Evolutionary conservation across 2,888 invertebrate genomes (phyloP).

Genomic region (Loripinus fragilis): DNA sequence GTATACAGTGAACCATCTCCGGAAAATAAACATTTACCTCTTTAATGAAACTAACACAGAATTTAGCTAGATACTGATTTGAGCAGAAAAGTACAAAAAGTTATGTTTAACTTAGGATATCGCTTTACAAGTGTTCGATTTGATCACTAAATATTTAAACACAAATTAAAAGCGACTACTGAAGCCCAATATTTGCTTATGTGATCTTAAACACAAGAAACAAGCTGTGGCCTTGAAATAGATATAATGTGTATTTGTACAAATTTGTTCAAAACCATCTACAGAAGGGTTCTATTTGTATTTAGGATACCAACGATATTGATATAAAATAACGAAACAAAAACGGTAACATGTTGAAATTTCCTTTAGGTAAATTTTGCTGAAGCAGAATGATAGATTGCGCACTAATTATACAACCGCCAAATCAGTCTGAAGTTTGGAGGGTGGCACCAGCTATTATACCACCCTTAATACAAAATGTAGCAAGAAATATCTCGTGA

Average conservation of each 20-base stretch:
- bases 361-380: neutral
- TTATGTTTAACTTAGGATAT: conserved; percentile 11
- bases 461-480: no score
- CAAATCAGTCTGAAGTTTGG: no score
- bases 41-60: neutral
- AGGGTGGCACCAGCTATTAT: no score
- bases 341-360: conserved; percentile 1
- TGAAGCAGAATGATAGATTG: neutral
- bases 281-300: conserved; percentile 1
- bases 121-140: conserved; percentile 11
- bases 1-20: neutral
- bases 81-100: conserved; percentile 4
- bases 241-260: conserved; percentile 11
- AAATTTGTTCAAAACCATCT: conserved; percentile 1
- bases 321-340: conserved; percentile 12
- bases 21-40: conserved; percentile 1
- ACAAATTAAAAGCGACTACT: conserved; percentile 8
- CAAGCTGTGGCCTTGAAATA: conserved; percentile 19
- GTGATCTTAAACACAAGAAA: neutral
- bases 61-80: neutral
- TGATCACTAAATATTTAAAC: neutral
- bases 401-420: no score
- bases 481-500: no score
- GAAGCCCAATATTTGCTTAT: neutral
- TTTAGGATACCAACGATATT: conserved; percentile 2